Evolutionary conservation across 30 jellyfish, hydroid and myxozoan genomes (phyloP).

Genomic region (Aurelia aurita): DNA sequence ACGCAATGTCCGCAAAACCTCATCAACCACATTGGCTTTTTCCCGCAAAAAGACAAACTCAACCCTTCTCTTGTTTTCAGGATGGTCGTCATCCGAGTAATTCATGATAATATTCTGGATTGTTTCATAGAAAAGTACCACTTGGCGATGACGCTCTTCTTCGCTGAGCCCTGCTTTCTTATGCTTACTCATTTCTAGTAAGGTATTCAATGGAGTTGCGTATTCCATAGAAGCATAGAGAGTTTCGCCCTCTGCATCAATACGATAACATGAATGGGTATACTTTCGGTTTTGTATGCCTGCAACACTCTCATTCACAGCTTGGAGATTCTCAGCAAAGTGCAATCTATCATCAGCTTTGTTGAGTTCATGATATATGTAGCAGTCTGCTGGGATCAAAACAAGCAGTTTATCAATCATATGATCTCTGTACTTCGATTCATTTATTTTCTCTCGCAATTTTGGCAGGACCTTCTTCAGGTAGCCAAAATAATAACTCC

Average conservation of each 20-base stretch:
- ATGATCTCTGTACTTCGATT: background rate
- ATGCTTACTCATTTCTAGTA: too few relatives aligned
- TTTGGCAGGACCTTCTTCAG: background rate
- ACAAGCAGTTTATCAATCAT: background rate
- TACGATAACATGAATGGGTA: background rate
- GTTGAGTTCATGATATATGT: background rate
- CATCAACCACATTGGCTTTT: background rate
- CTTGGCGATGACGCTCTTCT: background rate
- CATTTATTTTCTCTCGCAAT: background rate
- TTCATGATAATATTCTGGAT: background rate
- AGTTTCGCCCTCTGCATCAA: background rate
- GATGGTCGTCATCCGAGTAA: background rate
- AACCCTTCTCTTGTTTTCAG: background rate
- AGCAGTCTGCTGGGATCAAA: background rate
- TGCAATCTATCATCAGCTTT: background rate
- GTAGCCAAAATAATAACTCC: slow-evolving; percentile 1
- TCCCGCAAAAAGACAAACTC: background rate
- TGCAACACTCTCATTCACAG: background rate
- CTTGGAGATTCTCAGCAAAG: background rate
- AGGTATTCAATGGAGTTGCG: too few relatives aligned
- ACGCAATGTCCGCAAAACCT: too few relatives aligned
- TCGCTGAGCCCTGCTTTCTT: background rate
- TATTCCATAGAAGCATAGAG: too few relatives aligned
- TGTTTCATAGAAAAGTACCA: background rate
- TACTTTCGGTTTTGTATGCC: background rate